Conservation (phyloP, 1,140 invertebrate genomes). For the Aleiodes sp. region DNA sequence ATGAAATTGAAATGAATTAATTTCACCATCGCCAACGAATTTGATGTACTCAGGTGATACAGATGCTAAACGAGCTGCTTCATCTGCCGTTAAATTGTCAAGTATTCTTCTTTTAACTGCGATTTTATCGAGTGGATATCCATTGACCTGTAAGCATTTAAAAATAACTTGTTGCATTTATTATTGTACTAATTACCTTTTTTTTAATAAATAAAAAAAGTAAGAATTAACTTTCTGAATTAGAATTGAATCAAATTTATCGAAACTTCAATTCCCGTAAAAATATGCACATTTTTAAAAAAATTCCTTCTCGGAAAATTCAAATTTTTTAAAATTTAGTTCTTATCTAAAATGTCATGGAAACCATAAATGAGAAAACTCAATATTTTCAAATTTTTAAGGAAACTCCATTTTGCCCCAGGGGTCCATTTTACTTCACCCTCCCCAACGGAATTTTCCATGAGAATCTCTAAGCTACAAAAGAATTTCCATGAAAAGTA, state of each 20-base stretch:
- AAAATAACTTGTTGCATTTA: conserved; percentile 18
- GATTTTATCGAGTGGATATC: conserved; percentile 63
- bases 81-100: conserved; percentile 66
- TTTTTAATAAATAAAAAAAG: conserved; percentile 34
- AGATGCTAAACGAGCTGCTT: conserved; percentile 67
- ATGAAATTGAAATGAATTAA: conserved; percentile 43
- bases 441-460: too few relatives aligned
- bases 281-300: too few relatives aligned
- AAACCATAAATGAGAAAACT: too few relatives aligned
- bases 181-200: not conserved
- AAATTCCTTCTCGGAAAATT: too few relatives aligned
- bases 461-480: conserved; percentile 31
- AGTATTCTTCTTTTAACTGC: conserved; percentile 66
- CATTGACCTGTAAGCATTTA: conserved; percentile 65
- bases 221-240: conserved; percentile 35
- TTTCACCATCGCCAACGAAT: conserved; percentile 32
- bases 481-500: conserved; percentile 23
- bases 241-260: too few relatives aligned
- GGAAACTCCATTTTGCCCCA: too few relatives aligned
- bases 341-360: too few relatives aligned
- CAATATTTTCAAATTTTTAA: too few relatives aligned
- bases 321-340: too few relatives aligned
- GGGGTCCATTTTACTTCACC: too few relatives aligned
- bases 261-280: too few relatives aligned
- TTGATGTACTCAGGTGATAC: conserved; percentile 46